Conservation (phyloP, 2,888 invertebrate genomes). For the Diaprepes abbreviatus region DNA sequence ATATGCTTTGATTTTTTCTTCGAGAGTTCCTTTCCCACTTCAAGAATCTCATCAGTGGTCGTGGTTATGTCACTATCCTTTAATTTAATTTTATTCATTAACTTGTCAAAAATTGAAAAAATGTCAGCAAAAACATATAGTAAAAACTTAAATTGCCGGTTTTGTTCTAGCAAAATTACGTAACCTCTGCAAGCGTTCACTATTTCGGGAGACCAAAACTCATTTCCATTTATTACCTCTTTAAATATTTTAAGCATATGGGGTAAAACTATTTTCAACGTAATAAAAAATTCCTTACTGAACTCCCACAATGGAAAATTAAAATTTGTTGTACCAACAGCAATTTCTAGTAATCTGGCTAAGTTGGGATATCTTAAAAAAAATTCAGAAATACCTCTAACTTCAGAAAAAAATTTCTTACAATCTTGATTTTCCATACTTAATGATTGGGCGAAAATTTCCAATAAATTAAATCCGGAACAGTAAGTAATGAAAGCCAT, state of each 20-base stretch:
- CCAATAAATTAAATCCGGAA: not conserved
- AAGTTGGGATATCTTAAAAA: not conserved
- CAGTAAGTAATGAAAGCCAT: not conserved
- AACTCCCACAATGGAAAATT: not conserved
- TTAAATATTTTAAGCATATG: not conserved
- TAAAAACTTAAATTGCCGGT: not conserved
- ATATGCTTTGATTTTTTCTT: not conserved
- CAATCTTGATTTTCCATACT: not conserved
- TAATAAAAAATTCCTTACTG: not conserved
- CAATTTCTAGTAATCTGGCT: not conserved
- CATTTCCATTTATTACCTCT: not conserved
- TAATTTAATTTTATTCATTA: not conserved
- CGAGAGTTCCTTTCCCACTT: not conserved
- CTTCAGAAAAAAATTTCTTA: not conserved
- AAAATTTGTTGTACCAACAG: too few species aligned
- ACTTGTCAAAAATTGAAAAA: not conserved
- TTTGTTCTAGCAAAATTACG: not conserved
- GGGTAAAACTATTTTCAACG: not conserved
- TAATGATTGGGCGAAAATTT: not conserved
- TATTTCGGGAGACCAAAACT: not conserved
- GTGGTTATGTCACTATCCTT: not conserved
- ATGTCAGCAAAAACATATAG: not conserved
- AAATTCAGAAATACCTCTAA: not conserved
- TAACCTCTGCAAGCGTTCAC: not conserved
- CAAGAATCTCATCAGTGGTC: not conserved